Conservation (phyloP, 2,888 invertebrate species). For the Mythimna albipuncta region DNA sequence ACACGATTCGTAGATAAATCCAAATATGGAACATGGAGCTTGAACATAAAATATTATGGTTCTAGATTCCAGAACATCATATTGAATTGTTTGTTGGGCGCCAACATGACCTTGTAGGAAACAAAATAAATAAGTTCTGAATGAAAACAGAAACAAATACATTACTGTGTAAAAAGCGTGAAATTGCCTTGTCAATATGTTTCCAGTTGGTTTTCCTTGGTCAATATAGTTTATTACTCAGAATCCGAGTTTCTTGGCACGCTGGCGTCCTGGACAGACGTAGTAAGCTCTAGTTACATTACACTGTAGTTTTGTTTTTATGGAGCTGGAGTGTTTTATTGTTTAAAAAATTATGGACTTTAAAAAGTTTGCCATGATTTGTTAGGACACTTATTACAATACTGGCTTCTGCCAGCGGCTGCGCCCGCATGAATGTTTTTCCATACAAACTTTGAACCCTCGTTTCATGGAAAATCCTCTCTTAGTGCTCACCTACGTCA, state of each 20-base stretch:
- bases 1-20: too few species aligned
- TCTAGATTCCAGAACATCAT: too few species aligned
- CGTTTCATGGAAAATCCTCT: too few species aligned
- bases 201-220: slow-evolving; percentile 30
- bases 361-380: slow-evolving; percentile 8
- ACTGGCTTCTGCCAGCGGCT: too few species aligned
- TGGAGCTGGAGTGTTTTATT: slow-evolving; percentile 19
- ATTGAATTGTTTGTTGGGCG: neutral
- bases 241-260: slow-evolving; percentile 57
- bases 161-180: slow-evolving; percentile 2
- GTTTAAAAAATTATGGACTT: neutral
- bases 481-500: too few species aligned
- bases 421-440: too few species aligned
- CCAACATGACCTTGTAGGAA: neutral
- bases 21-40: neutral
- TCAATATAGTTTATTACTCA: slow-evolving; percentile 58
- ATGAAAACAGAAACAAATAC: slow-evolving; percentile 1
- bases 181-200: slow-evolving; percentile 33
- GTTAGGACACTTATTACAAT: neutral
- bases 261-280: slow-evolving; percentile 9
- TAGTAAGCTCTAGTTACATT: slow-evolving; percentile 12
- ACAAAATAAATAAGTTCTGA: neutral
- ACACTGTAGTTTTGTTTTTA: slow-evolving; percentile 38
- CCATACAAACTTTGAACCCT: too few species aligned
- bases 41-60: neutral